Conservation (phyloP, 2,113 vertebrate species). For the Struthio camelus region DNA sequence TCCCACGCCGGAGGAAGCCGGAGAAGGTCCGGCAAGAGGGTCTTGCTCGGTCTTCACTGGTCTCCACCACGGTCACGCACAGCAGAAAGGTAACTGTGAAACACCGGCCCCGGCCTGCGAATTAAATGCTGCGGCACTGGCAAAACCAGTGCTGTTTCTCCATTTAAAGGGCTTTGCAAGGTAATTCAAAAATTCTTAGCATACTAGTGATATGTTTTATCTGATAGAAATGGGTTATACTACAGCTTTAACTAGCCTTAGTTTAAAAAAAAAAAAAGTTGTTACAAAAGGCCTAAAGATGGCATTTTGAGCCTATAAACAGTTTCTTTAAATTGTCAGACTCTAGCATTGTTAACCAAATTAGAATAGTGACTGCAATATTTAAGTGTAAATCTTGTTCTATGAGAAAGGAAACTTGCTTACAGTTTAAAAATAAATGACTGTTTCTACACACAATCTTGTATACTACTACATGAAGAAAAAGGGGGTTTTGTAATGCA, state of each 20-base stretch:
- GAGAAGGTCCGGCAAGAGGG: constrained; percentile 1
- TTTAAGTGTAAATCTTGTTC: constrained; percentile 87
- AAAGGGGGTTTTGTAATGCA: constrained; percentile 90
- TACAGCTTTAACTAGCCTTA: constrained; percentile 79
- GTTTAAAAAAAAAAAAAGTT: constrained; percentile 49
- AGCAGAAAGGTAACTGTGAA: not conserved
- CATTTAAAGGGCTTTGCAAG: constrained; percentile 64
- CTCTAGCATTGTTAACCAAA: constrained; percentile 88
- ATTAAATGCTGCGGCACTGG: not conserved
- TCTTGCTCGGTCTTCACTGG: not conserved
- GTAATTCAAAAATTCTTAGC: constrained; percentile 25
- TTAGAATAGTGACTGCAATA: constrained; percentile 89
- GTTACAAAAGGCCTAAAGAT: constrained; percentile 64
- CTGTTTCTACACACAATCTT: constrained; percentile 91
- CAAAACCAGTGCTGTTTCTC: not conserved
- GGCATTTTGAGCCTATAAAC: constrained; percentile 76
- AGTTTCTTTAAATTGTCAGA: constrained; percentile 80
- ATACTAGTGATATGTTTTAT: constrained; percentile 62
- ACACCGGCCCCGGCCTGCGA: not conserved
- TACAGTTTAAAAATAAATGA: constrained; percentile 76
- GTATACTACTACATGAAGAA: constrained; percentile 82
- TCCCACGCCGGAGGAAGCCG: not conserved
- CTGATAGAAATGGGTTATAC: constrained; percentile 68
- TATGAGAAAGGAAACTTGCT: constrained; percentile 77
- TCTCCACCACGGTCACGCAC: not conserved